A percentile compares a stretch with the other conserved stretches of the same genome.
phyloP scores from a whole-genome alignment of 2,888 invertebrate genomes.

The Steinernema carpocapsae region DNA sequence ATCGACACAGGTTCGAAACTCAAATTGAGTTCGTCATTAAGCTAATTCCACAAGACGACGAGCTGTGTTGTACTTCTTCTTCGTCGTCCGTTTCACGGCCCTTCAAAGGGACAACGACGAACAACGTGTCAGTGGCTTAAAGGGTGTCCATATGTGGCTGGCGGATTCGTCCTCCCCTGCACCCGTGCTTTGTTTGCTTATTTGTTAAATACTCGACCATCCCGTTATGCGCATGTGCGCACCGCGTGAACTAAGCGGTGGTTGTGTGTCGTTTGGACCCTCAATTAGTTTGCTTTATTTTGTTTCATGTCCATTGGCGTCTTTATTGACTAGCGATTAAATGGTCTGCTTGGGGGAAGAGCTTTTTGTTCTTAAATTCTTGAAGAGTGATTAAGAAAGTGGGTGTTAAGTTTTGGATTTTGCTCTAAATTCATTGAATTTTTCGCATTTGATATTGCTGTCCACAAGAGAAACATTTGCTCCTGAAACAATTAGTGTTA shows the following conservation, averaged over 20 bases:
- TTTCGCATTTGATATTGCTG: background rate
- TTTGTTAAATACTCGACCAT: conserved; percentile 20
- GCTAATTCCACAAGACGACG: conserved; percentile 30
- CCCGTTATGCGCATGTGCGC: conserved; percentile 12
- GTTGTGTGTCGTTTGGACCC: background rate
- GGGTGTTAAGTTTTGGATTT: too few species aligned
- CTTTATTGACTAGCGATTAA: background rate
- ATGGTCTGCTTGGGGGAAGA: background rate
- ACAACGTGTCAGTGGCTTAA: conserved; percentile 1
- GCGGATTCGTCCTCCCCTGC: background rate
- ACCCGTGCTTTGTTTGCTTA: conserved; percentile 21
- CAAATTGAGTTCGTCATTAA: conserved; percentile 34
- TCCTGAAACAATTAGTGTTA: too few species aligned
- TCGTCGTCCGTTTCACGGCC: background rate
- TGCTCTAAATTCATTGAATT: too few species aligned
- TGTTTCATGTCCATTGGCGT: background rate
- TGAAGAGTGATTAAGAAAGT: too few species aligned
- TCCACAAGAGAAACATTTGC: too few species aligned
- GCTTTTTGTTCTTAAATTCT: background rate
- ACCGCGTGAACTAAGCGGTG: too few species aligned
- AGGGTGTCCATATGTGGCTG: background rate
- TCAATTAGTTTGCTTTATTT: background rate
- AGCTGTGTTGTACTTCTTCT: background rate
- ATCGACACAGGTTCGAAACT: background rate
- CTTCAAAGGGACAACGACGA: background rate